These are phyloP conservation scores for Zhengitettix transpicula DNA, from an alignment of 2,888 invertebrate species.

Conservation along the genomic window DNA sequence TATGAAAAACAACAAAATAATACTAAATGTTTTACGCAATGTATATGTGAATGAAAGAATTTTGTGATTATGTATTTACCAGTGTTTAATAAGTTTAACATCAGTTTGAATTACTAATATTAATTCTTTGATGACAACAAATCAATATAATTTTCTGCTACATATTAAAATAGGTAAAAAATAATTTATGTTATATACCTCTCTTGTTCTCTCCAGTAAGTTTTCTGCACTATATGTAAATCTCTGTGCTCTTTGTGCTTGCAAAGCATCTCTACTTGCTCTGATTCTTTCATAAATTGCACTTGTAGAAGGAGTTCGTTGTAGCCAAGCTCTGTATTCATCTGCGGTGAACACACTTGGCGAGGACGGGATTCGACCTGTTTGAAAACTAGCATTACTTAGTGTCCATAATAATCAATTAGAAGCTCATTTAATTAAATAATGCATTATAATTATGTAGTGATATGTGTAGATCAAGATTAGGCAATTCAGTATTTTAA, in stretches of 20 bases:
- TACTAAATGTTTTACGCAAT: no score
- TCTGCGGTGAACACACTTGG: conserved; percentile 66
- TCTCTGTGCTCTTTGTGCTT: conserved; percentile 51
- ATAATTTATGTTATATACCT: conserved; percentile 38
- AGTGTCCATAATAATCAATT: no score
- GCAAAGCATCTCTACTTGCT: conserved; percentile 51
- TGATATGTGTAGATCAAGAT: no score
- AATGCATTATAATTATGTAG: no score
- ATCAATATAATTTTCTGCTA: background rate
- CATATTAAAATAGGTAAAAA: conserved; percentile 1
- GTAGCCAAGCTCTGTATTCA: conserved; percentile 86
- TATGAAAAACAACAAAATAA: no score
- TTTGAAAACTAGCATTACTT: background rate
- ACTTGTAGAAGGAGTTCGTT: conserved; percentile 55
- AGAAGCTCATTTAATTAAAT: no score
- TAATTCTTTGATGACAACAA: background rate
- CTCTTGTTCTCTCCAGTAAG: conserved; percentile 27
- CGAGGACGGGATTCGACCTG: conserved; percentile 30
- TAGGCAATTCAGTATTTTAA: no score
- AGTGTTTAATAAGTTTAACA: no score
- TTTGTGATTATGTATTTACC: no score
- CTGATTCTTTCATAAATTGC: conserved; percentile 84
- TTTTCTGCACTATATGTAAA: conserved; percentile 82
- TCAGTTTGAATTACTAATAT: background rate
- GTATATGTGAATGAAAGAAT: no score